phyloP scores from a whole-genome alignment of 2,113 vertebrate genomes.

The Mugil cephalus region DNA sequence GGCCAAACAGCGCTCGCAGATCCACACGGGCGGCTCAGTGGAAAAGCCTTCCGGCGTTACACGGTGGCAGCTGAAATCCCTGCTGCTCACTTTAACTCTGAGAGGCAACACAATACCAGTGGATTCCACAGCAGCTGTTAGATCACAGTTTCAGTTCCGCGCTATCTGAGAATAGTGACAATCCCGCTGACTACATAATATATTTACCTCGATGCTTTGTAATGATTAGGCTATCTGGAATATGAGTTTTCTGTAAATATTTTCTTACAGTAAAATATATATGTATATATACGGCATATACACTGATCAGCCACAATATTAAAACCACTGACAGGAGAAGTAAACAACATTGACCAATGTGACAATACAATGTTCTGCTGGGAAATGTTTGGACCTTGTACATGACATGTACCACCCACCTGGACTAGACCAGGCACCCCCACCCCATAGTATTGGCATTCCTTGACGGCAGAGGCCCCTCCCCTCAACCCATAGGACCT shows the following conservation, averaged over 20 bases:
- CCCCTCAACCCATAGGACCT: too few species aligned
- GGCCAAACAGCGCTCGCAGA: conserved; percentile 47
- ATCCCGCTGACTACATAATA: not conserved
- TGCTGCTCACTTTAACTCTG: conserved; percentile 44
- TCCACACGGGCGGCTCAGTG: conserved; percentile 43
- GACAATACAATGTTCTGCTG: too few species aligned
- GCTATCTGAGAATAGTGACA: conserved; percentile 19
- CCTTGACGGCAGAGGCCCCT: too few species aligned
- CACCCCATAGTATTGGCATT: too few species aligned
- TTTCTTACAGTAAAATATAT: not conserved
- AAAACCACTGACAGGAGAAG: too few species aligned
- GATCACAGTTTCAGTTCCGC: conserved; percentile 21
- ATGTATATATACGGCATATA: too few species aligned
- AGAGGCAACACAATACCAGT: conserved; percentile 45
- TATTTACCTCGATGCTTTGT: not conserved
- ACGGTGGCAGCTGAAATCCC: conserved; percentile 44
- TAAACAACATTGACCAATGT: too few species aligned
- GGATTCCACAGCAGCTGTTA: conserved; percentile 38
- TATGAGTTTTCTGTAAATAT: not conserved
- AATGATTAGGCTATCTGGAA: not conserved
- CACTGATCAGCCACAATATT: too few species aligned
- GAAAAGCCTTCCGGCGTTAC: conserved; percentile 65
- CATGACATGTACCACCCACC: too few species aligned
- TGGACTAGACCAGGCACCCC: too few species aligned
- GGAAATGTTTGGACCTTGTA: too few species aligned